Evolutionary conservation across 2,888 invertebrate genomes (phyloP), one percentile per base, ranked within the genome.

Genomic region (Leuctra nigra): DNA sequence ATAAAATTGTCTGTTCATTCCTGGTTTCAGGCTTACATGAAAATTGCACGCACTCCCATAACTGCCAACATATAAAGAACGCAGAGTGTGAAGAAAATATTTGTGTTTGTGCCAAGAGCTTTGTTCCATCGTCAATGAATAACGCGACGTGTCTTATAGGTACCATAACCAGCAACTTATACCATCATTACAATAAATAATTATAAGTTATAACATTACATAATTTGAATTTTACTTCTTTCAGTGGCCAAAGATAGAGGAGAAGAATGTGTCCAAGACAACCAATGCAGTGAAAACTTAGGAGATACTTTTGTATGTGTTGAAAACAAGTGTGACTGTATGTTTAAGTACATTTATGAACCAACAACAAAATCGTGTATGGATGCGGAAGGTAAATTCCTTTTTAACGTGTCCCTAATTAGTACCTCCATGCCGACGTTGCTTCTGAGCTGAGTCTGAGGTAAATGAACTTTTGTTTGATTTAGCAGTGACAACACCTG

Each of bases 231-330:
- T 29, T 38, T 14, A 14, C n/a, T n/a, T 53, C 13, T 53, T 53
- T 14, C 53, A 53, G 53, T 53, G 16, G 35, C 36, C 4, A 16
- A 2, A 6, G 33, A 18, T n/a, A 35, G 20, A 16, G 4, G 23
- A 16, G n/a, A 18, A 4, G 14, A 18, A 16, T 53, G 53, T 1
- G 53, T 35, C 13, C 25, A 53, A 16, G 36, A 29, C 18, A 53
- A 18, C 33, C 53, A 53, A 16, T 53, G 53, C 23, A 22, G 18
- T 11, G 35, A 53, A 36, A 11, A 20, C 4, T 35, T 53, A 7
- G 53, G 53, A 16, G 53, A 53, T 18, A 20, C n/a, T n/a, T n/a
- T 23, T 13, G 7, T 35, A n/a, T 53, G 53, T 22, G 4, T 13
- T 6, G 18, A 35, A 14, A 11, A 36, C 13, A 4, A 16, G 11